phyloP scores from a whole-genome alignment of 2,113 vertebrate species.

The Boleophthalmus pectinirostris region DNA sequence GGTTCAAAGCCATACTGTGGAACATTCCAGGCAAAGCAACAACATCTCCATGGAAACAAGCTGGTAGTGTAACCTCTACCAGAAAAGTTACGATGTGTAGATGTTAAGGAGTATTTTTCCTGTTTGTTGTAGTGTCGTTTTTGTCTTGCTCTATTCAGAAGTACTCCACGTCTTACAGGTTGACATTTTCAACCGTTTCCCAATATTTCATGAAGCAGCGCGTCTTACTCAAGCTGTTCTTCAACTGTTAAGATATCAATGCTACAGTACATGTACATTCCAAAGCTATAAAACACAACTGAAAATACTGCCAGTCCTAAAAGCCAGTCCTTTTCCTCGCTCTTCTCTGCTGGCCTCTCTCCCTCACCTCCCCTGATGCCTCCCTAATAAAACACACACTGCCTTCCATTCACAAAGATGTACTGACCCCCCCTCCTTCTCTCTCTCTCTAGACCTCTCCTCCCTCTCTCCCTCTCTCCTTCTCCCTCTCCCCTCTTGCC shows the following conservation, averaged over 20 bases:
- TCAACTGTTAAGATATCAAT: conserved; percentile 30
- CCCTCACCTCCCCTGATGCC: conserved; percentile 28
- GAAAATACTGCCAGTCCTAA: conserved; percentile 7
- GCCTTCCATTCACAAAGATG: conserved; percentile 68
- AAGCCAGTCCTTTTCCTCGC: conserved; percentile 11
- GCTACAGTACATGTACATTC: conserved; percentile 16
- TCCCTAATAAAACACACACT: conserved; percentile 70
- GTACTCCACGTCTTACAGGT: no score
- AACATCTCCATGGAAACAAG: no score
- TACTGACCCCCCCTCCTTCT: conserved; percentile 48
- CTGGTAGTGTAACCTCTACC: no score
- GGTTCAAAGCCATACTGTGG: no score
- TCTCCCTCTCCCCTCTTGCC: conserved; percentile 38
- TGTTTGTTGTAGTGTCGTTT: no score
- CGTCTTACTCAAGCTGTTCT: conserved; percentile 8
- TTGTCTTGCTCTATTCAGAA: no score
- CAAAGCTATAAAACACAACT: conserved; percentile 3
- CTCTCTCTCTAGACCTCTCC: conserved; percentile 3
- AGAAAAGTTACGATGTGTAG: no score
- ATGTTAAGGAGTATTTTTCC: no score
- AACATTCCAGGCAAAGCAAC: no score
- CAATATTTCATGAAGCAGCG: not conserved
- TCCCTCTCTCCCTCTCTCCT: conserved; percentile 35
- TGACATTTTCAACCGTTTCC: no score
- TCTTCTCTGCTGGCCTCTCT: conserved; percentile 9